Evolutionary conservation across 2,888 invertebrate species (phyloP).

Genomic region (Hirtodrosophila duncani): DNA sequence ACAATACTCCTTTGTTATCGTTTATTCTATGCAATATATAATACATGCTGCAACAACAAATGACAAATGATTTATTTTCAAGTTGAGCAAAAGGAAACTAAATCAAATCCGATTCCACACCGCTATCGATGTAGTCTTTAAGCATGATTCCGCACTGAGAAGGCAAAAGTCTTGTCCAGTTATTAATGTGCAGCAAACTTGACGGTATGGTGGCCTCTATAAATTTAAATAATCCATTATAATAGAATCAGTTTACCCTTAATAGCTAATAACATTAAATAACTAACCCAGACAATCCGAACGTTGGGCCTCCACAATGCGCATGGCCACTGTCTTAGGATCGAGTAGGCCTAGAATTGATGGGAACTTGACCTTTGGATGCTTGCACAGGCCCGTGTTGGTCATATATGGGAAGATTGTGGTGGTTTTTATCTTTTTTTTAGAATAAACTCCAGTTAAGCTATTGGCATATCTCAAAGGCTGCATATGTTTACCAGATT

Average conservation of each 20-base stretch:
- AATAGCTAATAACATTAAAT: too few species aligned
- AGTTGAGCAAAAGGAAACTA: constrained; percentile 23
- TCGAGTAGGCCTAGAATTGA: constrained; percentile 83
- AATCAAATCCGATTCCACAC: constrained; percentile 81
- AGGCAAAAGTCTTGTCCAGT: constrained; percentile 81
- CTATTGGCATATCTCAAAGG: too few species aligned
- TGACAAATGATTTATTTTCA: too few species aligned
- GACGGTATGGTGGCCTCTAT: constrained; percentile 84
- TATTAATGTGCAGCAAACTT: constrained; percentile 81
- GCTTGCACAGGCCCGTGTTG: constrained; percentile 90
- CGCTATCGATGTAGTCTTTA: constrained; percentile 84
- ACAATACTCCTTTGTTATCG: too few species aligned
- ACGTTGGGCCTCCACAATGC: constrained; percentile 85
- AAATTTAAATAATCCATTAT: too few species aligned
- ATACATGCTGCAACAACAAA: too few species aligned
- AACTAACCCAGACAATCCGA: constrained; percentile 80
- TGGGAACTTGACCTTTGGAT: constrained; percentile 86
- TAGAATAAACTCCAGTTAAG: constrained; percentile 14
- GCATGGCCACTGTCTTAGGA: constrained; percentile 83
- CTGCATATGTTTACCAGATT: constrained; percentile 55
- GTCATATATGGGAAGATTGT: constrained; percentile 93
- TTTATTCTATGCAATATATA: too few species aligned
- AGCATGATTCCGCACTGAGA: constrained; percentile 79
- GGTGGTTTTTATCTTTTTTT: constrained; percentile 84
- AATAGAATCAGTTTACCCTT: too few species aligned